Evolutionary conservation across 1,140 invertebrate genomes (phyloP), one percentile per base, ranked within the genome.

Genomic region (Nephotettix cincticeps): DNA sequence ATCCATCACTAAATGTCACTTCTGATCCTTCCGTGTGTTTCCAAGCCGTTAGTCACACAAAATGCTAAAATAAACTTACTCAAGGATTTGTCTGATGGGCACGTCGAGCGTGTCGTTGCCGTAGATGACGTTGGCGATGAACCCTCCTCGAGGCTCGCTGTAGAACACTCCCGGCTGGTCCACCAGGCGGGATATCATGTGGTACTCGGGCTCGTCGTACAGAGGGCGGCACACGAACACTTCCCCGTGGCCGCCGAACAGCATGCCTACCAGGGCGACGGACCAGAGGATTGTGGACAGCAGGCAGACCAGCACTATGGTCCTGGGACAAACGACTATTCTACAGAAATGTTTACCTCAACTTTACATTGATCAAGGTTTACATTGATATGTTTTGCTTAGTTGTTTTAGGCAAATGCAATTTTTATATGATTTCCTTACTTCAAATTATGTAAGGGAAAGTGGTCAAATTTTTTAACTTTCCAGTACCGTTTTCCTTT

Each of bases 181-280:
- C 64, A 90, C 79, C 27, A 90, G 80, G 72, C 83, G 82, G 43
- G 83, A 80, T 21, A 90, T 76, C n/a, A 84, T 83, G 17, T 80
- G 78, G 74, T 86, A 90, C 47, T 86, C 78, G 1, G 85, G 84
- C 28, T 81, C 79, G 56, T 88, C 86, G 77, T 88, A 86, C 1
- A 90, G 78, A 0, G 88, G 83, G 56, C 86, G 83, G 72, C 89
- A 91, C 17, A 90, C 79, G 71, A 88, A 86, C 77, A 74, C 75
- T 43, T 79, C 76, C 2, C 74, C 73, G 54, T 79, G 78, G 4
- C 77, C 76, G n/a, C 77, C 77, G 3, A 78, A 36, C 9, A 78
- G 32, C 3, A 79, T 66, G 6, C 72, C 72, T 0, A 69, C 64
- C 25, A 78, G 54, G 0, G 75, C 75, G 1, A 75, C 30, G 3